These are phyloP conservation scores for Nephila pilipes DNA, from an alignment of 1,140 invertebrate genomes.

Conservation along the genomic window DNA sequence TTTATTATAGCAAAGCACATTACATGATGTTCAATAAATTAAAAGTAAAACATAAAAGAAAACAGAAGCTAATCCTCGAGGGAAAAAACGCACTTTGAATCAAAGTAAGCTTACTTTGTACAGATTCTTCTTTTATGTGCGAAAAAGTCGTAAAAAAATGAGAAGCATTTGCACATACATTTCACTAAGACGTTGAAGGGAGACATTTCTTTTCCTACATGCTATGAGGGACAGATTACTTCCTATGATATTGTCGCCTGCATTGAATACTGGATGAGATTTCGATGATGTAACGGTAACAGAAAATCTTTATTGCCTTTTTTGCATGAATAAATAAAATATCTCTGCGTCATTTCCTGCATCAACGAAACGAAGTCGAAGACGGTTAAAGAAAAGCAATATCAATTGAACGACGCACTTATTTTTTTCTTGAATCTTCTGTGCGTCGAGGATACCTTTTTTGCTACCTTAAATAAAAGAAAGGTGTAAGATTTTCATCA, in stretches of 20 bases:
- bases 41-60: slow-evolving; percentile 2
- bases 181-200: slow-evolving; percentile 23
- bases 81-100: slow-evolving; percentile 32
- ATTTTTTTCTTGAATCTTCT: not conserved
- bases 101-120: slow-evolving; percentile 53
- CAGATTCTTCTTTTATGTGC: slow-evolving; percentile 6
- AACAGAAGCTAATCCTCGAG: slow-evolving; percentile 37
- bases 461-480: not conserved
- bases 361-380: slow-evolving; percentile 49
- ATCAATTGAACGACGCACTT: slow-evolving; percentile 59
- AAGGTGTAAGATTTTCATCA: slow-evolving; percentile 37
- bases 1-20: not conserved
- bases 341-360: slow-evolving; percentile 74
- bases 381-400: slow-evolving; percentile 72
- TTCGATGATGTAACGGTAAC: slow-evolving; percentile 72
- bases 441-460: not conserved
- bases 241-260: slow-evolving; percentile 72
- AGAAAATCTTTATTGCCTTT: slow-evolving; percentile 74
- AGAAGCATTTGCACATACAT: slow-evolving; percentile 49
- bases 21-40: not conserved
- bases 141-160: slow-evolving; percentile 5
- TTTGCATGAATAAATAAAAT: slow-evolving; percentile 75
- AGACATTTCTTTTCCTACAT: slow-evolving; percentile 40
- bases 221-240: slow-evolving; percentile 68
- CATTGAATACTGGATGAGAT: slow-evolving; percentile 73